Evolutionary conservation across 2,113 vertebrate genomes (phyloP).

Genomic region (Conger conger): DNA sequence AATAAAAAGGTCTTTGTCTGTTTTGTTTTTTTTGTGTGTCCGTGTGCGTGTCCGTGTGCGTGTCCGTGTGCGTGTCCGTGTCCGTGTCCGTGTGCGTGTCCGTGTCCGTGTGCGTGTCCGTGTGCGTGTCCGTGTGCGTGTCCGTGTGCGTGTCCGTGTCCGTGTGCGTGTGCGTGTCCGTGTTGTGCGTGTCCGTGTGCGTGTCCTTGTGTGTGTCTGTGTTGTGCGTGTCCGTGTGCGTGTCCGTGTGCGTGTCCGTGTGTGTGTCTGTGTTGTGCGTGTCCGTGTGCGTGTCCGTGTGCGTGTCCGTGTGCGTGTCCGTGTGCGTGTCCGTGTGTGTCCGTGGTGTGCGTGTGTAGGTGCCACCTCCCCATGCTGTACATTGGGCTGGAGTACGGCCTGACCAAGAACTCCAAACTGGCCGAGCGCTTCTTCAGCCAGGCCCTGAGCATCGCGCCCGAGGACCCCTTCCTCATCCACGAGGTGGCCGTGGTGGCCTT

Average conservation of each 20-base stretch:
- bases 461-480: slow-evolving; percentile 97
- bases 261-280: no score
- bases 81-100: no score
- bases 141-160: no score
- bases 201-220: no score
- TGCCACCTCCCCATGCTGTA: slow-evolving; percentile 98
- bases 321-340: no score
- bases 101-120: slow-evolving; percentile 24
- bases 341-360: slow-evolving; percentile 61
- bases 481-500: slow-evolving; percentile 98
- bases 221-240: slow-evolving; percentile 27
- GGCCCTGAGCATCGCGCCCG: slow-evolving; percentile 94
- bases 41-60: no score
- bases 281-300: not conserved
- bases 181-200: no score
- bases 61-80: slow-evolving; percentile 17
- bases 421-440: slow-evolving; percentile 98
- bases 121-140: no score
- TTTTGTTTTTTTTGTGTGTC: no score
- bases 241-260: no score
- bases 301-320: slow-evolving; percentile 22
- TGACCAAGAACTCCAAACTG: slow-evolving; percentile 97
- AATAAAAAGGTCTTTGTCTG: no score
- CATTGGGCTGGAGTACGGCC: slow-evolving; percentile 95
- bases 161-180: slow-evolving; percentile 28